phyloP scores from a whole-genome alignment of 2,888 invertebrate species.

The Formica aserva region DNA sequence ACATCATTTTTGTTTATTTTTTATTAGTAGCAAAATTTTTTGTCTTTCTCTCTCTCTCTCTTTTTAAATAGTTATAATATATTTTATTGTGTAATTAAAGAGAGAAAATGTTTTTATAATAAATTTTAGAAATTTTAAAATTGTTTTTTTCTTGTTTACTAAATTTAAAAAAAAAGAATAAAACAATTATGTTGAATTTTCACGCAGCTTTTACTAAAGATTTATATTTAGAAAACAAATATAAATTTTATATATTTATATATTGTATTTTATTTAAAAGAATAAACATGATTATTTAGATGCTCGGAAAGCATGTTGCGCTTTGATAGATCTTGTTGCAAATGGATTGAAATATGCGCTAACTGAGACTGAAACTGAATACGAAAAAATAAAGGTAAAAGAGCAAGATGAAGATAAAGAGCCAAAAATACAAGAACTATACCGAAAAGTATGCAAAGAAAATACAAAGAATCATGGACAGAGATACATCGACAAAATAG shows the following conservation, averaged over 20 bases:
- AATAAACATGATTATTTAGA: slow-evolving; percentile 65
- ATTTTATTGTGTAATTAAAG: not conserved
- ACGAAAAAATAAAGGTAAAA: slow-evolving; percentile 33
- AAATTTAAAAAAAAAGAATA: not conserved
- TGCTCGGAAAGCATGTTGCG: slow-evolving; percentile 75
- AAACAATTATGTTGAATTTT: not conserved
- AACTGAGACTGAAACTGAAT: slow-evolving; percentile 43
- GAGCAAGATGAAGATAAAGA: slow-evolving; percentile 7
- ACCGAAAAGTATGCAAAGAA: slow-evolving; percentile 1
- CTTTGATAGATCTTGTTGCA: slow-evolving; percentile 77
- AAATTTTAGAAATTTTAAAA: not conserved
- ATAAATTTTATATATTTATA: not conserved
- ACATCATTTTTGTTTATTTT: not conserved
- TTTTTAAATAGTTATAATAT: not conserved
- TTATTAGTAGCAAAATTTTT: not conserved
- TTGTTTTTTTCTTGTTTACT: not conserved
- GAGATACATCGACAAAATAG: not conserved
- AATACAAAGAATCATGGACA: not conserved
- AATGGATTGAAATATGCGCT: slow-evolving; percentile 75
- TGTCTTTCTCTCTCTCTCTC: not conserved
- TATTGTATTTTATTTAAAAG: not conserved
- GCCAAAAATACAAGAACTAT: slow-evolving; percentile 26
- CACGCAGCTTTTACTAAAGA: not conserved
- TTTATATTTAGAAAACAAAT: not conserved
- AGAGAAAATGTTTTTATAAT: not conserved